Conservation (phyloP, 1,140 invertebrate genomes). For the Diachasmimorpha longicaudata region DNA sequence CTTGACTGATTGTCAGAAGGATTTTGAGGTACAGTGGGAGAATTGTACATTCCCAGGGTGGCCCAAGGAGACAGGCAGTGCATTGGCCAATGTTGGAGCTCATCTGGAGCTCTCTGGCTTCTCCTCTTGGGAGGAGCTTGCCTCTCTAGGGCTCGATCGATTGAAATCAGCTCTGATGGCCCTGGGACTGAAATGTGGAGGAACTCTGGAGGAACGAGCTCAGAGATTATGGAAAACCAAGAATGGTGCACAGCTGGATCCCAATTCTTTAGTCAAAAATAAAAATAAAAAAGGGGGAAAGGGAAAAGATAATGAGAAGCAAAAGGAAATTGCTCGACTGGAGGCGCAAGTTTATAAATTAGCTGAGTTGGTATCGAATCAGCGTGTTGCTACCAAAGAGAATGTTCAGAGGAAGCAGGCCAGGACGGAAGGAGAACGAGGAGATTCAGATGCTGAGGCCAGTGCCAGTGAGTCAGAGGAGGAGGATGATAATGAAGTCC, state of each 20-base stretch:
- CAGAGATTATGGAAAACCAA: slow-evolving; percentile 95
- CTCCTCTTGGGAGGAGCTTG: slow-evolving; percentile 96
- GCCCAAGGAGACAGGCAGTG: slow-evolving; percentile 96
- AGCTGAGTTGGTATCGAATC: slow-evolving; percentile 81
- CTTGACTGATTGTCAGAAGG: slow-evolving; percentile 77
- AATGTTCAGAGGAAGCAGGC: slow-evolving; percentile 99
- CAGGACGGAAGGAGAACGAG: slow-evolving; percentile 90
- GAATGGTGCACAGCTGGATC: slow-evolving; percentile 90
- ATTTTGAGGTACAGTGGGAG: slow-evolving; percentile 90
- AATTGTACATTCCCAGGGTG: slow-evolving; percentile 91
- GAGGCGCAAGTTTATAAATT: slow-evolving; percentile 92
- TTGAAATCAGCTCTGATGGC: slow-evolving; percentile 97
- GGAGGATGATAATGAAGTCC: slow-evolving; percentile 90
- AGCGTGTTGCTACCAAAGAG: slow-evolving; percentile 91
- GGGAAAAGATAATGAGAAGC: slow-evolving; percentile 73
- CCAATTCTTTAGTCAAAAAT: slow-evolving; percentile 87
- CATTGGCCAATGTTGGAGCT: slow-evolving; percentile 89
- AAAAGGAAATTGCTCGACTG: slow-evolving; percentile 82
- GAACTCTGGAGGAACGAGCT: slow-evolving; percentile 95
- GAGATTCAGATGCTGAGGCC: slow-evolving; percentile 91
- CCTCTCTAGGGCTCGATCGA: slow-evolving; percentile 94
- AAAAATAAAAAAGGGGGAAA: slow-evolving; percentile 73
- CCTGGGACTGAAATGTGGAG: slow-evolving; percentile 97
- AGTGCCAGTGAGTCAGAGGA: slow-evolving; percentile 85
- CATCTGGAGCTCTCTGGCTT: slow-evolving; percentile 97